phyloP scores from a whole-genome alignment of 2,888 invertebrate genomes.

The Cerastis leucographa region DNA sequence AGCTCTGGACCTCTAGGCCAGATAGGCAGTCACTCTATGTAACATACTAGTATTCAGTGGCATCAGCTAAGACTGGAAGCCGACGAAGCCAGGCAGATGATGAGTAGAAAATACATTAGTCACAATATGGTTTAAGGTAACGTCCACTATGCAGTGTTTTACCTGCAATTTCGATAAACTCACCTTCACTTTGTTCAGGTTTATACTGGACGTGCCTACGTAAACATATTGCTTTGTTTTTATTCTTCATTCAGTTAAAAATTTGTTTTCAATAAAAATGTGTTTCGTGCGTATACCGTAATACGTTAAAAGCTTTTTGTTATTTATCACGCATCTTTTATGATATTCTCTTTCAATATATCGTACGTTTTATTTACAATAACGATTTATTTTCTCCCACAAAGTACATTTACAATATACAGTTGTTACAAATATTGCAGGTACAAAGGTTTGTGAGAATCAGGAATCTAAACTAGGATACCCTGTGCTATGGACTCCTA shows the following conservation, averaged over 20 bases:
- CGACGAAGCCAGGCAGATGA: no score
- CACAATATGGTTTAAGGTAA: neutral
- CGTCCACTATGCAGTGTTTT: neutral
- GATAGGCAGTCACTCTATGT: no score
- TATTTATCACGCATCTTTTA: constrained; percentile 37
- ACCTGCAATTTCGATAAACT: neutral
- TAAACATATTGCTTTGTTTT: neutral
- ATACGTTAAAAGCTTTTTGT: constrained; percentile 56
- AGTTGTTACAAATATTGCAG: no score
- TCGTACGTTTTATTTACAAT: constrained; percentile 8
- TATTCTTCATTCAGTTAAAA: constrained; percentile 9
- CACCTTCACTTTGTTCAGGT: neutral
- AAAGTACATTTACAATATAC: no score
- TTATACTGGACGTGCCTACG: neutral
- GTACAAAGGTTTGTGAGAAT: no score
- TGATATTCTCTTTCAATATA: constrained; percentile 6
- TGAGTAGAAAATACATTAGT: neutral
- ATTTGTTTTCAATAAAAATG: constrained; percentile 48
- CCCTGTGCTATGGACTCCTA: no score
- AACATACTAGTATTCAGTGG: no score
- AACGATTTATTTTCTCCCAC: no score
- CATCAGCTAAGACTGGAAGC: no score
- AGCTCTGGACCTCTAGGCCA: no score
- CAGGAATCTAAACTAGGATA: no score
- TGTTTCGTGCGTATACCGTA: constrained; percentile 1